Evolutionary conservation across 2,888 invertebrate species (phyloP).

Genomic region (Macrophya annulata): DNA sequence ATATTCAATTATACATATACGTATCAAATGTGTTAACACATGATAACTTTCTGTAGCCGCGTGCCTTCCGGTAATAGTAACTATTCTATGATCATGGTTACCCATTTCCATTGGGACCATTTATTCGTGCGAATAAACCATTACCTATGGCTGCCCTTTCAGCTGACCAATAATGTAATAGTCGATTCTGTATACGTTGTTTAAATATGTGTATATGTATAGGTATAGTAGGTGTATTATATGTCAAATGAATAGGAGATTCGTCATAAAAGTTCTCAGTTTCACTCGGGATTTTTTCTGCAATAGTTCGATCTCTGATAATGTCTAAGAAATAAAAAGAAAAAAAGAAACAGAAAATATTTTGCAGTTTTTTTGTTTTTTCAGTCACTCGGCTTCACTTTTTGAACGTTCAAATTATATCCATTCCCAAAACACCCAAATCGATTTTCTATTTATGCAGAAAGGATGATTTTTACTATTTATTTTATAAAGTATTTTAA

Average conservation of each 20-base stretch:
- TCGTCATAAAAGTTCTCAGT: no score
- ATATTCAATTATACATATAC: constrained; percentile 34
- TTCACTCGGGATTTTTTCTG: no score
- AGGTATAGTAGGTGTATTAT: not conserved
- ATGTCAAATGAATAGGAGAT: not conserved
- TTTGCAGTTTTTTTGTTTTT: no score
- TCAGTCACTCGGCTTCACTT: no score
- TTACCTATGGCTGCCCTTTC: not conserved
- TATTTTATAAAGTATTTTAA: no score
- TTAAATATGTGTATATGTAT: not conserved
- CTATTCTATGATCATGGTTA: constrained; percentile 8
- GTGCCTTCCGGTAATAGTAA: not conserved
- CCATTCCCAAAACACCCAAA: no score
- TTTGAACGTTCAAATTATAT: no score
- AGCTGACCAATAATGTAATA: not conserved
- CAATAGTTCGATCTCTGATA: no score
- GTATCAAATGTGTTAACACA: constrained; percentile 2
- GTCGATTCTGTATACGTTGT: not conserved
- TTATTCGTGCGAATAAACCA: not conserved
- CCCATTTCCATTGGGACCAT: not conserved
- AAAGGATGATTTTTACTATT: no score
- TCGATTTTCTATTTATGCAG: no score
- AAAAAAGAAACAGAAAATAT: no score
- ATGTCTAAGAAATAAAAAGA: no score
- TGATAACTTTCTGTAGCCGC: not conserved